Evolutionary conservation across 2,113 vertebrate genomes (phyloP).

Genomic region (Accipiter cooperii): DNA sequence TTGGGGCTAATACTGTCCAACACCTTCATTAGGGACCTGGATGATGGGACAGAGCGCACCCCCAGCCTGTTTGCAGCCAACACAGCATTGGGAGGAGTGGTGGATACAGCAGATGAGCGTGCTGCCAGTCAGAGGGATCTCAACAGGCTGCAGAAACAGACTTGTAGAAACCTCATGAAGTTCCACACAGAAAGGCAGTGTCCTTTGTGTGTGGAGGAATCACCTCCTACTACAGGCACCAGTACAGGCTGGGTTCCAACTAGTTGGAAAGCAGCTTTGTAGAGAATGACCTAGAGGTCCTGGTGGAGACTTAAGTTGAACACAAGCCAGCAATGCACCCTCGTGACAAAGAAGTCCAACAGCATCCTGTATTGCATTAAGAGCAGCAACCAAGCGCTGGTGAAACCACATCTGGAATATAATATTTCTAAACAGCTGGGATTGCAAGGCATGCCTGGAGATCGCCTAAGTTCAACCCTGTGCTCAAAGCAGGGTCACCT

Average conservation of each 20-base stretch:
- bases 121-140: neutral
- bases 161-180: neutral
- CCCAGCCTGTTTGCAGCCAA: neutral
- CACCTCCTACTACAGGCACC: neutral
- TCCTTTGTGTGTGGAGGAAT: neutral
- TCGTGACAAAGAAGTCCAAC: neutral
- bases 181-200: neutral
- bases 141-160: neutral
- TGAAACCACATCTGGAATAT: neutral
- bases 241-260: neutral
- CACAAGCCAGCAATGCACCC: neutral
- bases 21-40: neutral
- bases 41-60: rapidly evolving
- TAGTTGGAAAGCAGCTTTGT: neutral
- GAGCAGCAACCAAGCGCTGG: neutral
- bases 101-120: neutral
- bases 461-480: neutral
- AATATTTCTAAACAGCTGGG: neutral
- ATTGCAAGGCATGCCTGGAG: neutral
- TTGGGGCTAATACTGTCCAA: neutral
- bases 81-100: neutral
- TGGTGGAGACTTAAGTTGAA: neutral
- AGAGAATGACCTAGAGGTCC: neutral
- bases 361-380: neutral
- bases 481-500: neutral